A percentile compares a stretch with the other conserved stretches of the same genome.
phyloP scores from a whole-genome alignment of 2,797 vertebrate species.

The Gobionotothen gibberifrons region DNA sequence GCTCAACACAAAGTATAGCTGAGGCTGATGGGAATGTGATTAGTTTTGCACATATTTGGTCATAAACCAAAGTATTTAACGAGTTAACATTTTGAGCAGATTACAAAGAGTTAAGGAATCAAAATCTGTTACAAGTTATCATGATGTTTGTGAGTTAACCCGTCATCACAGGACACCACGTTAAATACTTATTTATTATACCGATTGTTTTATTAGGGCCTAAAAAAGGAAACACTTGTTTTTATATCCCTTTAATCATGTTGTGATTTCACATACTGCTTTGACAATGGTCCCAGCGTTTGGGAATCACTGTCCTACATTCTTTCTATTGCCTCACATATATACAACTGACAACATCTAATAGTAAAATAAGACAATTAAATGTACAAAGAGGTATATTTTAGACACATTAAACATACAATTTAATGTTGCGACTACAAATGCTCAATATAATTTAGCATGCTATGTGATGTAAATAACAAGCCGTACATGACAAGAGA shows the following conservation, averaged over 20 bases:
- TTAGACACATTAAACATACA: background rate
- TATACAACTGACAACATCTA: background rate
- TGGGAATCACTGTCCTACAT: too few species aligned
- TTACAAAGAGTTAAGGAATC: background rate
- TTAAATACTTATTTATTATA: background rate
- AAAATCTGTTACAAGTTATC: too few species aligned
- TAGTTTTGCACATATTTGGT: background rate
- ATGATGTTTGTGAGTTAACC: background rate
- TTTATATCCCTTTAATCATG: background rate
- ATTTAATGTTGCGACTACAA: slow-evolving; percentile 7
- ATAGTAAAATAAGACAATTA: background rate
- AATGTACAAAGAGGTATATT: too few species aligned
- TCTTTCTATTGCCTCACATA: background rate
- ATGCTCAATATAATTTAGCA: slow-evolving; percentile 30
- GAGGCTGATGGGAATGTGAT: background rate
- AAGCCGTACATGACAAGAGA: slow-evolving; percentile 36
- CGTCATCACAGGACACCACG: background rate
- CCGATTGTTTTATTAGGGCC: background rate
- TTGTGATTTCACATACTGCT: background rate
- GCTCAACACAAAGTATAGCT: background rate
- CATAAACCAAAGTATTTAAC: background rate
- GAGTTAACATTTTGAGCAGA: background rate
- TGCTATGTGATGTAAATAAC: slow-evolving; percentile 49
- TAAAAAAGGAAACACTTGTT: background rate
- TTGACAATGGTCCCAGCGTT: background rate